Base-by-base conservation (phyloP, 2,888 invertebrate genomes). In the Cerceris rybyensis region DNA sequence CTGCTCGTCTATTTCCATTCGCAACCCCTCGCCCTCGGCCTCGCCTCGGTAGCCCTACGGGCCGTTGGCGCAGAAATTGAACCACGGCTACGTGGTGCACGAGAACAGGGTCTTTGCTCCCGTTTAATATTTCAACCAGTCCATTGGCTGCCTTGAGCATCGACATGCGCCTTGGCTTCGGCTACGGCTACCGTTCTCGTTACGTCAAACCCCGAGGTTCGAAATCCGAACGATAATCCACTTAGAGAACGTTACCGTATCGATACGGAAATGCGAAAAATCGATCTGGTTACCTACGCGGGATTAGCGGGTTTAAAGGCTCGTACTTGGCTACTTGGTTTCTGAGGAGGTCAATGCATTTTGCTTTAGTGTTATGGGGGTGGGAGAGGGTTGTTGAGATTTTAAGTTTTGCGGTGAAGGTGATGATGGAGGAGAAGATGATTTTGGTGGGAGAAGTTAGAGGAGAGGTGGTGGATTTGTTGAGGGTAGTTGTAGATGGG, bases 111-210 rank as follows among this genome's bases (percentile, higher is more conserved):
- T 91, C 91, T 91, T 91, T 90, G 91, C 90, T 90, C 91, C 88
- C 91, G 89, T 90, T 92, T 91, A 92, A 92, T 91, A 92, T 91
- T 92, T 91, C 90, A 92, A 87, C 88, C 88, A 88, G 90, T 90
- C 90, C 90, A 92, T 91, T 89, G 90, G 90, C 90, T 88, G 88
- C 87, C 83, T 85, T 88, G 86, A 88, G 87, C 89, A 89, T 89
- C 89, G 90, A 89, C 90, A 90, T 88, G 90, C 90, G 87, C 88
- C 71, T 84, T 78, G 75, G 76, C 85, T 70, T 78, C 83, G 64
- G 49, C 61, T 64, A 57, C 41, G 14, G 41, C 66, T 63, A 60
- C 42, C 83, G 63, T 65, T 61, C 84, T 76, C 80, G 82, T 80
- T 82, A 75, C 82, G 73, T 81, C 82, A 72, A 76, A 68, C 49